A percentile compares a stretch with the other conserved stretches of the same genome.
phyloP scores from a whole-genome alignment of 2,888 invertebrate species.

The Ectropis crepuscularia region DNA sequence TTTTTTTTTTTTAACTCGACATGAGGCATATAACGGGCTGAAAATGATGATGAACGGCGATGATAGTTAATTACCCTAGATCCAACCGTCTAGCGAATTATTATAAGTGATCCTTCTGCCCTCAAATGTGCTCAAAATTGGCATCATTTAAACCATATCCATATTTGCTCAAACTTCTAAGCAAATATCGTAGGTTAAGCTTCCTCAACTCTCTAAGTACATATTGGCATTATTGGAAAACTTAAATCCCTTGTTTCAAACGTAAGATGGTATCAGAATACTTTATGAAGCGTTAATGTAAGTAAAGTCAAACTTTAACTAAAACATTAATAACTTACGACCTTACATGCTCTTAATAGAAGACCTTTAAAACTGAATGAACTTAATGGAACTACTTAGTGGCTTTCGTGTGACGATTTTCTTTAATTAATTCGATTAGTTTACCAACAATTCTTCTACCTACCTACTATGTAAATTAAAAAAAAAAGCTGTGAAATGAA shows the following conservation, averaged over 20 bases:
- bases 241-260: slow-evolving; percentile 31
- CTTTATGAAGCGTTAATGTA: slow-evolving; percentile 18
- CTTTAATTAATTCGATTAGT: too few relatives aligned
- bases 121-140: background rate
- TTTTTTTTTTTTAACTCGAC: too few relatives aligned
- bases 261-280: slow-evolving; percentile 25
- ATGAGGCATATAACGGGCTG: too few relatives aligned
- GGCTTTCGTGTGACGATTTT: too few relatives aligned
- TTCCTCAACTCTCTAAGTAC: slow-evolving; percentile 20
- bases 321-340: slow-evolving; percentile 18
- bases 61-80: too few relatives aligned
- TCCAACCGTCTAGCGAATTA: background rate
- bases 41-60: too few relatives aligned
- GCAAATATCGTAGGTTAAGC: slow-evolving; percentile 10
- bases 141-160: slow-evolving; percentile 8
- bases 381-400: too few relatives aligned
- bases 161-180: slow-evolving; percentile 7
- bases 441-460: too few relatives aligned
- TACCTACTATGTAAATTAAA: too few relatives aligned
- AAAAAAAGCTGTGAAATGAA: too few relatives aligned
- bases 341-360: background rate
- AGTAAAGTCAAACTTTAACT: slow-evolving; percentile 18
- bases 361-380: background rate
- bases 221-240: slow-evolving; percentile 30
- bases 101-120: background rate